These are phyloP conservation scores for Paracyclopina nana DNA, from an alignment of 1,140 invertebrate species.

Conservation along the genomic window DNA sequence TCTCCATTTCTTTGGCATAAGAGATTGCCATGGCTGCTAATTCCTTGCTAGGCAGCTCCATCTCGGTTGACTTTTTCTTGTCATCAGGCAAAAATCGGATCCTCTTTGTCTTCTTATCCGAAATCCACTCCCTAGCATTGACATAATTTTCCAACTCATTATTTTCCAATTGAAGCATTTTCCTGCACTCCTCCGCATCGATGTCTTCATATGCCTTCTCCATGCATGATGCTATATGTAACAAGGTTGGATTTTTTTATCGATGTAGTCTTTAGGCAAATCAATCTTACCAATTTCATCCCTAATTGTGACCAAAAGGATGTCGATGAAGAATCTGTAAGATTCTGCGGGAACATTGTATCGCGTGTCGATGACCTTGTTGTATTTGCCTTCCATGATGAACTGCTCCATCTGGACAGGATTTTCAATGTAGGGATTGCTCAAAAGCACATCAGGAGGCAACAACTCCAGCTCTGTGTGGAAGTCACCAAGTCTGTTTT, in stretches of 20 bases:
- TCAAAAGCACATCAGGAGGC: slow-evolving; percentile 74
- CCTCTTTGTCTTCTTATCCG: slow-evolving; percentile 55
- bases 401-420: slow-evolving; percentile 92
- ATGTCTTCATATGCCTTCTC: slow-evolving; percentile 89
- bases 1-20: slow-evolving; percentile 94
- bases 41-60: slow-evolving; percentile 62
- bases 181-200: slow-evolving; percentile 58
- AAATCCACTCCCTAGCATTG: slow-evolving; percentile 44
- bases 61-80: slow-evolving; percentile 37
- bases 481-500: slow-evolving; percentile 93
- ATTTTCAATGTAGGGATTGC: slow-evolving; percentile 79
- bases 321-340: slow-evolving; percentile 94
- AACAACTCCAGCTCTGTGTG: slow-evolving; percentile 91
- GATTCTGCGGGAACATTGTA: slow-evolving; percentile 86
- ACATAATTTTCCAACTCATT: slow-evolving; percentile 30
- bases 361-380: slow-evolving; percentile 78
- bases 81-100: slow-evolving; percentile 50
- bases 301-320: slow-evolving; percentile 79
- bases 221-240: slow-evolving; percentile 75
- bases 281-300: too few species aligned
- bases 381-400: slow-evolving; percentile 97
- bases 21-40: slow-evolving; percentile 81
- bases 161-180: slow-evolving; percentile 67
- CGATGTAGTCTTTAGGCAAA: too few species aligned
- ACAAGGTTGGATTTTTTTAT: too few species aligned